Percentiles rank a stretch among this genome's conserved stretches.
phyloP scores from a whole-genome alignment of 64 coral and sea anemone genomes.

The Porites lutea region DNA sequence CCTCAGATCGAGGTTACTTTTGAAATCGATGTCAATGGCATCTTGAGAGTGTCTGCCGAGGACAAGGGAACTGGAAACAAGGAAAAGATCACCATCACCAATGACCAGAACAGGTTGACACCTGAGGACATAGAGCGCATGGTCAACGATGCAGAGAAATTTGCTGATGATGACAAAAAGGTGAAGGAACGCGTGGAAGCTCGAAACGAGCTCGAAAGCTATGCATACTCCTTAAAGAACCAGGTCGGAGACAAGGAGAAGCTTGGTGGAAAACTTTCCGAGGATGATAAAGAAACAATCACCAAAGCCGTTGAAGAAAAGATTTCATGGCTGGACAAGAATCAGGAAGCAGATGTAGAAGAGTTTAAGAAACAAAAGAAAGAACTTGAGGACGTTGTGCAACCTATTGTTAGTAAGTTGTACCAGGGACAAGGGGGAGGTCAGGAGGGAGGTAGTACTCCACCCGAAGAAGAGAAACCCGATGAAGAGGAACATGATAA shows the following conservation, averaged over 20 bases:
- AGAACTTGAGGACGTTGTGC: conserved; percentile 97
- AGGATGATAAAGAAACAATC: conserved; percentile 97
- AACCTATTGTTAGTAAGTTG: conserved; percentile 99
- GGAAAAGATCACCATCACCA: conserved; percentile 99
- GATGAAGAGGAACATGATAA: conserved; percentile 82
- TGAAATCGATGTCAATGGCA: conserved; percentile 99
- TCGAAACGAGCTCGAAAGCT: conserved; percentile 97
- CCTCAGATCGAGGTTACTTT: conserved; percentile 99
- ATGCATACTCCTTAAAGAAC: conserved; percentile 99
- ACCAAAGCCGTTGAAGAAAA: conserved; percentile 85
- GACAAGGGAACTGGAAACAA: conserved; percentile 99
- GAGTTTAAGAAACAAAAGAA: conserved; percentile 98
- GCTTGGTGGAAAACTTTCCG: conserved; percentile 94
- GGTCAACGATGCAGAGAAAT: conserved; percentile 99
- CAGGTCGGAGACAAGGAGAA: conserved; percentile 99
- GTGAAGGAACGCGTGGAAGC: conserved; percentile 95
- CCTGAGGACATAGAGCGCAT: conserved; percentile 99
- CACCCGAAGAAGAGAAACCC: conserved; percentile 92
- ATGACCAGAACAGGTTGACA: conserved; percentile 97
- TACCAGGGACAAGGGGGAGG: conserved; percentile 95
- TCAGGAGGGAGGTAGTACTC: conserved; percentile 56
- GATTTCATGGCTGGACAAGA: conserved; percentile 97
- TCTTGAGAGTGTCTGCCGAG: conserved; percentile 97
- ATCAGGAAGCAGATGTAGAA: conserved; percentile 90
- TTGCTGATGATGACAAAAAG: conserved; percentile 98